Base-by-base conservation (phyloP, 1,140 invertebrate genomes). In the Colletes latitarsis region DNA sequence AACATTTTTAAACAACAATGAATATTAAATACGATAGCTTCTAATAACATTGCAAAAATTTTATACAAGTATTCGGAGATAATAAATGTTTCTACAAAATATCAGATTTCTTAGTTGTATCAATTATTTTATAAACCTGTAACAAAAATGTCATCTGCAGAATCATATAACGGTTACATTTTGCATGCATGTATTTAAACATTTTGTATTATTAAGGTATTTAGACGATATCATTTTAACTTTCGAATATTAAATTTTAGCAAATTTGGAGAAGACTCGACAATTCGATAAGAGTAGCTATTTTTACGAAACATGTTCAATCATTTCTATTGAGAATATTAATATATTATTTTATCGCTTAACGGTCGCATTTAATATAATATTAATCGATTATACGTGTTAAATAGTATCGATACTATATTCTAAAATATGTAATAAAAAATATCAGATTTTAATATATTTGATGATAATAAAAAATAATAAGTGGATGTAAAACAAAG, bases 61-160 rank as follows among this genome's bases (percentile, higher is more conserved):
- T 89, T 90, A 85, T 89, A 89, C 57, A 70, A 86, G 74, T 85
- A 87, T 87, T 81, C 81, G 83, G 78, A 83, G 63, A 88, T 72
- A 89, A 91, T 90, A 91, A 89, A 91, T 71, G 87, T 75, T 89
- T 88, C 75, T 77, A 81, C 69, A 81, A 77, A 88, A 84, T 78
- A 82, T 84, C 63, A 68, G 74, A 74, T 77, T 41, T 85, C 68
- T 82, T 86, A 55, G 55, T 67, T 77, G 39, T 74, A 73, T 84
- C 64, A 66, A 72, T 85, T 84, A 64, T 84, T 70, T 46, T 77
- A 30, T 49, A 52, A 66, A 52, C 62, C 70, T 80, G 17, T 71
- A 71, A 70, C 8, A 77, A 41, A 52, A 77, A 17, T 21, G 43
- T 67, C 19, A 57, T 68, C 10, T 76, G 19, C 14, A 58, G 68